phyloP scores from a whole-genome alignment of 1,140 invertebrate species.

The Bombus waltoni region DNA sequence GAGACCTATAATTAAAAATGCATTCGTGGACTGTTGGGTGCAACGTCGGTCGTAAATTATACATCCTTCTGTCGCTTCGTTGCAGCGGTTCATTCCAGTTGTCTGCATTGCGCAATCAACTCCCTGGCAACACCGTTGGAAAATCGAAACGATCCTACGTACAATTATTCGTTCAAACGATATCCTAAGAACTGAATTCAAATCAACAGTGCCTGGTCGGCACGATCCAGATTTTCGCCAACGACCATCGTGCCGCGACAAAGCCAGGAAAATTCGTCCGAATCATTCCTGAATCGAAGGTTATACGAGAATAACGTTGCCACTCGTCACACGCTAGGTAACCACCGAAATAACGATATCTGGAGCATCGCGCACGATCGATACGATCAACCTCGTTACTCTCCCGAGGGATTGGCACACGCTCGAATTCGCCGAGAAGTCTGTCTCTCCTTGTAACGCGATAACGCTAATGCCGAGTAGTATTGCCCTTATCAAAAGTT shows the following conservation, averaged over 20 bases:
- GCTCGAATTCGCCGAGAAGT: not conserved
- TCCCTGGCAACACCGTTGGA: not conserved
- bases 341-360: no score
- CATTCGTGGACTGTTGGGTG: not conserved
- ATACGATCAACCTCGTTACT: slow-evolving; percentile 11
- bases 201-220: not conserved
- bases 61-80: no score
- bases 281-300: no score
- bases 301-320: no score
- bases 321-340: no score
- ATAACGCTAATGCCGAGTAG: not conserved
- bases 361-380: no score
- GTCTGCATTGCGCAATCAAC: not conserved
- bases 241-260: no score
- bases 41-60: no score
- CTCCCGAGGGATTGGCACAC: not conserved
- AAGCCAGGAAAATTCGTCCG: not conserved
- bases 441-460: not conserved
- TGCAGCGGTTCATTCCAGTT: not conserved
- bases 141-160: not conserved
- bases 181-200: not conserved
- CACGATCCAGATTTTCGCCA: not conserved
- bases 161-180: no score
- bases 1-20: not conserved
- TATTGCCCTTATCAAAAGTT: slow-evolving; percentile 14